Percentiles rank a stretch among this genome's conserved stretches.
Evolutionary conservation across 1,140 invertebrate genomes (phyloP).

Genomic region (Saccostrea cuccullata): DNA sequence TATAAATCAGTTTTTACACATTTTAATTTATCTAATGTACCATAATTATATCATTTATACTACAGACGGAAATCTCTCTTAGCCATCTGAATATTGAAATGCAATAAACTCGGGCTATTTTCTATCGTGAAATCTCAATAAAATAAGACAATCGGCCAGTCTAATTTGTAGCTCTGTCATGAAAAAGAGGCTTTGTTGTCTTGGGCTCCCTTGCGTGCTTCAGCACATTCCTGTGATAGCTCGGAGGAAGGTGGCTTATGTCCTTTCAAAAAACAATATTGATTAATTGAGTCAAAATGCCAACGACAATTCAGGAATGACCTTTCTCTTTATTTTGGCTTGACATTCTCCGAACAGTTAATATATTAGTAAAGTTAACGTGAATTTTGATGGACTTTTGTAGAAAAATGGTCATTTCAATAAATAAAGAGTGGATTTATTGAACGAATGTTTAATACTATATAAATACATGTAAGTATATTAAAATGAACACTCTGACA

Average conservation of each 20-base stretch:
- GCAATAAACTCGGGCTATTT: constrained; percentile 5
- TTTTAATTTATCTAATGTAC: neutral
- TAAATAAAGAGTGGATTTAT: no score
- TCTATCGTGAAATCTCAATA: neutral
- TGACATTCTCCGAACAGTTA: neutral
- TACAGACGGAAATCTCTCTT: neutral
- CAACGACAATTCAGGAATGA: neutral
- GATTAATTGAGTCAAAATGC: constrained; percentile 26
- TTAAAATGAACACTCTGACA: no score
- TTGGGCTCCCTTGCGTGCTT: neutral
- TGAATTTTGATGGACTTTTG: no score
- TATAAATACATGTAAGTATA: no score
- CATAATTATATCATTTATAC: constrained; percentile 26
- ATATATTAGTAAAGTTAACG: neutral
- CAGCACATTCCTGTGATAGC: neutral
- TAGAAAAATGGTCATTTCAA: no score
- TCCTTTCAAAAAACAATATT: constrained; percentile 21
- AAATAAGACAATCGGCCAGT: neutral
- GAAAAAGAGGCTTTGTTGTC: neutral
- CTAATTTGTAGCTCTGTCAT: neutral
- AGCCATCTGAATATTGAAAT: neutral
- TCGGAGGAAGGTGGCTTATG: neutral
- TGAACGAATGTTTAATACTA: no score
- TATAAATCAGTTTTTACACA: constrained; percentile 11
- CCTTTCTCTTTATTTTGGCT: neutral